Evolutionary conservation across 2,113 vertebrate species (phyloP), one percentile per base, ranked within the genome.

Genomic region (Nematolebias whitei): DNA sequence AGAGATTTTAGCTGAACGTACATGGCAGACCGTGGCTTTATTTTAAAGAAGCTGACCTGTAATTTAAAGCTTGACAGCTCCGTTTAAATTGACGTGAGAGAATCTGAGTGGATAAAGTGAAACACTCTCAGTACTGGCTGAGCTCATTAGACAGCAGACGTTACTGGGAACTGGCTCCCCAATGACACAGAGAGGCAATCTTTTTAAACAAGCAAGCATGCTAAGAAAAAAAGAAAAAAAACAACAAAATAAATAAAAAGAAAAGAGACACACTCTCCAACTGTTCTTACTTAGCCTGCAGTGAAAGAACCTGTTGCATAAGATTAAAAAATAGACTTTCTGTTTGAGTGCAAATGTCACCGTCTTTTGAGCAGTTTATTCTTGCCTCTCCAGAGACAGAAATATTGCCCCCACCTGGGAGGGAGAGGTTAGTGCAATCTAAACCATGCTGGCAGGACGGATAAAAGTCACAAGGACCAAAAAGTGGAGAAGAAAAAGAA

Each of bases 351-450:
- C 79, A 87, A 86, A 85, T 71, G 77, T 77, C 63, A 58, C 51
- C 41, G 32, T 83, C 74, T 64, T 73, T 54, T 60, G 47, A 80
- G 63, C 67, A 83, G 79, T 82, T 82, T 53, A 22, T 56, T 32
- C 54, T 41, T 52, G 32, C 71, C 66, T 63, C 80, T 73, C 47
- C 63, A 57, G 32, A 14, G 24, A 45, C 45, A 20, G 38, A 75
- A 69, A 88, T 67, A 57, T 62, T 39, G 24, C 80, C 83, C 75
- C 71, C 79, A 9, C 49, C 70, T 84, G 87, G 76, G 1, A 2
- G 74, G 45, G 49, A 67, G 72, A 66, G 52, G 68, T 83, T 85
- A 90, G 87, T 90, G 88, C 90, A 91, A 87, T 78, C 71, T 85
- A 71, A 83, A 71, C 76, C 55, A 66, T 72, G 63, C 49, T 13